phyloP scores from a whole-genome alignment of 2,797 vertebrate genomes.

The Bryconaethiops microstoma region DNA sequence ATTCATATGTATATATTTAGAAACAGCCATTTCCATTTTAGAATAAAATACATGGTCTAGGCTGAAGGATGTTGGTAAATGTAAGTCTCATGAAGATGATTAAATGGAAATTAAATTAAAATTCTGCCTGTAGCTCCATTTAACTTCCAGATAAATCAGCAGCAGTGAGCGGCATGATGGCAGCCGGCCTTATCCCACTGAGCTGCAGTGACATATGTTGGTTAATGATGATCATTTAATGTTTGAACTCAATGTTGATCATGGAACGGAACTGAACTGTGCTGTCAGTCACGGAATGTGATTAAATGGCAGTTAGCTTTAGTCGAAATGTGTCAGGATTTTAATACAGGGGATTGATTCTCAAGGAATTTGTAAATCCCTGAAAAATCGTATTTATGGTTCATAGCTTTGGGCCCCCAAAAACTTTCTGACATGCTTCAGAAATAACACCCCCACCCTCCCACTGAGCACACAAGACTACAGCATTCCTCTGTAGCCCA shows the following conservation, averaged over 20 bases:
- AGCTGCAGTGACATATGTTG: background rate
- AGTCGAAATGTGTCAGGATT: slow-evolving; percentile 2
- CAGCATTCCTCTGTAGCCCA: too few relatives aligned
- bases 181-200: background rate
- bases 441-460: too few relatives aligned
- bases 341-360: slow-evolving; percentile 10
- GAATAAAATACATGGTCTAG: background rate
- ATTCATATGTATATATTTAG: background rate
- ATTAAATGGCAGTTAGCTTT: slow-evolving; percentile 1
- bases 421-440: background rate
- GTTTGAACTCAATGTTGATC: background rate
- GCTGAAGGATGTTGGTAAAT: background rate
- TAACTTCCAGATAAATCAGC: background rate
- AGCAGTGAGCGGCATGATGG: background rate
- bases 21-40: background rate
- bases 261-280: background rate
- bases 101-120: background rate
- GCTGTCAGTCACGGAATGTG: background rate
- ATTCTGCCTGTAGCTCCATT: background rate
- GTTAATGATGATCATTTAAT: background rate
- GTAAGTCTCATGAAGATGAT: background rate
- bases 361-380: background rate
- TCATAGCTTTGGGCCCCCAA: background rate
- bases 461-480: background rate
- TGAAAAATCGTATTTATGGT: background rate